These are phyloP conservation scores for Orthosia gothica DNA, from an alignment of 2,888 invertebrate species.

Conservation along the genomic window DNA sequence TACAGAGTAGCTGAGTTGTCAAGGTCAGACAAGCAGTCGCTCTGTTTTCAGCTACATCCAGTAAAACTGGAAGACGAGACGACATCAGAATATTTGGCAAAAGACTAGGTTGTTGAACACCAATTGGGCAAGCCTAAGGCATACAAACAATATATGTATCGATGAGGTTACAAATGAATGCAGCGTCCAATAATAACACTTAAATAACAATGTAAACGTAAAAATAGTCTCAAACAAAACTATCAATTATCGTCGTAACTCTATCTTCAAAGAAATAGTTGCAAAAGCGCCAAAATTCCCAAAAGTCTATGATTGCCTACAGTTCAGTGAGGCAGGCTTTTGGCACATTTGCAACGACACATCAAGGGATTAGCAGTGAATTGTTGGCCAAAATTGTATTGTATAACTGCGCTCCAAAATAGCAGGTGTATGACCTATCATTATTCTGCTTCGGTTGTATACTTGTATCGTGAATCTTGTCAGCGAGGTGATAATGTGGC, in stretches of 20 bases:
- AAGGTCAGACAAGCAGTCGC: too few species aligned
- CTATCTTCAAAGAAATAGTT: constrained; percentile 13
- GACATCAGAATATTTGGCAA: too few species aligned
- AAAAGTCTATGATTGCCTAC: constrained; percentile 16
- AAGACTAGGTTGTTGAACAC: too few species aligned
- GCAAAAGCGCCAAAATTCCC: constrained; percentile 13
- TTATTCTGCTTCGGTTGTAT: constrained; percentile 1
- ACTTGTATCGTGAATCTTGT: too few species aligned
- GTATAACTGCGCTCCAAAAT: not conserved
- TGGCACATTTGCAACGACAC: constrained; percentile 39
- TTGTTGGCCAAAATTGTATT: constrained; percentile 33
- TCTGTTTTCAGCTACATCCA: too few species aligned
- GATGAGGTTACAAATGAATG: too few species aligned
- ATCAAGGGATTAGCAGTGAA: constrained; percentile 41
- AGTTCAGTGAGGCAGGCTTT: constrained; percentile 20
- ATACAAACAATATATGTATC: too few species aligned
- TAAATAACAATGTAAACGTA: not conserved
- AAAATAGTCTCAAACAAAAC: not conserved
- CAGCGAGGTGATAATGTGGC: too few species aligned
- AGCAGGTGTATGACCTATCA: constrained; percentile 15
- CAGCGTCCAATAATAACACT: too few species aligned
- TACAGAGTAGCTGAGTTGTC: too few species aligned
- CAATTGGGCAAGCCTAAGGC: too few species aligned
- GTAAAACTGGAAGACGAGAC: too few species aligned
- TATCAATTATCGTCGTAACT: not conserved